Percentiles rank a stretch among this genome's conserved stretches.
phyloP scores from a whole-genome alignment of 2,797 vertebrate genomes.

The Darevskia mixta region DNA sequence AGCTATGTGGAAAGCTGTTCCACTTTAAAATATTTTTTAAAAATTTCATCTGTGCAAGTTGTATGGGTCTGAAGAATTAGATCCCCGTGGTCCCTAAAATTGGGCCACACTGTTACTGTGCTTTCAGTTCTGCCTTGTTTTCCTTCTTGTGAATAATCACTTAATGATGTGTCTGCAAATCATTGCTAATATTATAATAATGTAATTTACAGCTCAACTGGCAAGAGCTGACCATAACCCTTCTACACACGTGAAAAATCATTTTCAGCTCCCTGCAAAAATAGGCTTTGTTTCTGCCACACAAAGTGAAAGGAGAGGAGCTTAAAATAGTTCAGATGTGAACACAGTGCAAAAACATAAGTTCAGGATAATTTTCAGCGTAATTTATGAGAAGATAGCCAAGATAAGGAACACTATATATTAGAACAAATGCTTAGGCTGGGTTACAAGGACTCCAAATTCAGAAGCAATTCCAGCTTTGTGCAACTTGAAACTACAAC shows the following conservation, averaged over 20 bases:
- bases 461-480: background rate
- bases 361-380: no score
- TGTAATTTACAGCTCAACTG: conserved; percentile 48
- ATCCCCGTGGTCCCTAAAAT: background rate
- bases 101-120: background rate
- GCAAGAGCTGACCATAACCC: conserved; percentile 37
- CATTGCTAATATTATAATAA: conserved; percentile 33
- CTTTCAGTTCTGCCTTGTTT: conserved; percentile 6
- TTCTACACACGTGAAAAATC: background rate
- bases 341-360: background rate
- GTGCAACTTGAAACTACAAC: background rate
- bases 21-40: background rate
- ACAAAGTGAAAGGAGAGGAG: conserved; percentile 6
- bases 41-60: background rate
- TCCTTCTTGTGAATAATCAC: conserved; percentile 45
- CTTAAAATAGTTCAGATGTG: conserved; percentile 9
- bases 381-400: background rate
- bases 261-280: background rate
- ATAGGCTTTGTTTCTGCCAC: background rate
- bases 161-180: conserved; percentile 46
- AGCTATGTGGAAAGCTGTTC: background rate
- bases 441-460: background rate
- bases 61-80: background rate
- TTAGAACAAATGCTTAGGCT: background rate
- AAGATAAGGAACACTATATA: background rate